Evolutionary conservation across 2,113 vertebrate species (phyloP).

Genomic region (Scomber japonicus): DNA sequence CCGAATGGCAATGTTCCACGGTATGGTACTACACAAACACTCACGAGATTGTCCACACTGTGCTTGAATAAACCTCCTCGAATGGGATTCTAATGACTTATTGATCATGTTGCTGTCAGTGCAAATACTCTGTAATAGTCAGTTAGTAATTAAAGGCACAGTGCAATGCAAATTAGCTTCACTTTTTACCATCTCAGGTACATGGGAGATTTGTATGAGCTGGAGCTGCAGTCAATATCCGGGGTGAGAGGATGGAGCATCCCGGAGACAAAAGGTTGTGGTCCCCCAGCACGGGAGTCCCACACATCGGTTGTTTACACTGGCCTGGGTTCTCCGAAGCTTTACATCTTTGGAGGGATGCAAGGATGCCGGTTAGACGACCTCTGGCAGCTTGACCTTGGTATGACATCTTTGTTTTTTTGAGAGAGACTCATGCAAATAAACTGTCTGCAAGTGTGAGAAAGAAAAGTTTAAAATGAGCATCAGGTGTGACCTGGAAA

Average conservation of each 20-base stretch:
- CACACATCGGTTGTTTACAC: slow-evolving; percentile 91
- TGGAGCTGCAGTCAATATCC: slow-evolving; percentile 94
- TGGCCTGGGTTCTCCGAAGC: slow-evolving; percentile 89
- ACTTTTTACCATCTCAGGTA: slow-evolving; percentile 83
- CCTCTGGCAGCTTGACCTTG: slow-evolving; percentile 96
- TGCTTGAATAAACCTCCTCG: neutral
- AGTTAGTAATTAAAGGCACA: neutral
- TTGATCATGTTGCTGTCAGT: neutral
- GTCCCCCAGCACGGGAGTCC: slow-evolving; percentile 93
- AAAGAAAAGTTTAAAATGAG: neutral
- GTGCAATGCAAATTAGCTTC: neutral
- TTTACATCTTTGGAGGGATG: slow-evolving; percentile 98
- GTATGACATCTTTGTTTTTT: slow-evolving; percentile 78
- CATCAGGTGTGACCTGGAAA: neutral
- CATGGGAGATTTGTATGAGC: slow-evolving; percentile 94
- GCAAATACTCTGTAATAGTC: neutral
- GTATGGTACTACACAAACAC: slow-evolving; percentile 86
- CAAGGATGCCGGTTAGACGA: slow-evolving; percentile 92
- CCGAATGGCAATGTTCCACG: slow-evolving; percentile 95
- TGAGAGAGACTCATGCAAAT: too few species aligned
- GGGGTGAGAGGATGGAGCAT: slow-evolving; percentile 93
- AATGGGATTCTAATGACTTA: too few species aligned
- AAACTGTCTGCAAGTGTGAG: neutral
- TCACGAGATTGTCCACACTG: neutral
- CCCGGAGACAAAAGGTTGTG: slow-evolving; percentile 90